Evolutionary conservation across 2,113 vertebrate genomes (phyloP).

Genomic region (Tenrec ecaudatus): DNA sequence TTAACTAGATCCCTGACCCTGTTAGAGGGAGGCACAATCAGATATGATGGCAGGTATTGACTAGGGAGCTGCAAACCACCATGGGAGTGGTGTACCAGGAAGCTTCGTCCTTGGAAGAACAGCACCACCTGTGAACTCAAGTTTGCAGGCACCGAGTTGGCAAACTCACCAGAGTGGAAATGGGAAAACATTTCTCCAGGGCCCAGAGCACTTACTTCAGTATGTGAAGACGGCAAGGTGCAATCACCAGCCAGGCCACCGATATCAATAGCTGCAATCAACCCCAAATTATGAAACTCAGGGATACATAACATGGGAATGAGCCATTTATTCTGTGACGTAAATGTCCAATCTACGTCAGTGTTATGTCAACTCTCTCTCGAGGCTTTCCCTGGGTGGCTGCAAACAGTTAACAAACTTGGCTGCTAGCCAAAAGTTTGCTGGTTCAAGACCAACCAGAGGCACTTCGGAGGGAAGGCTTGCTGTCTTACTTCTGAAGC

Average conservation of each 20-base stretch:
- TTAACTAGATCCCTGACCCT: not conserved
- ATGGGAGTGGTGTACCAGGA: not conserved
- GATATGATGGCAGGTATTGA: too few relatives aligned
- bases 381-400: not conserved
- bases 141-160: not conserved
- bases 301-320: not conserved
- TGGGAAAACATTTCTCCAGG: not conserved
- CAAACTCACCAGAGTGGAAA: conserved; percentile 2
- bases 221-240: not conserved
- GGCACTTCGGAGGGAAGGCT: not conserved
- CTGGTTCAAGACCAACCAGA: not conserved
- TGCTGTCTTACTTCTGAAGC: not conserved
- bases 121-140: not conserved
- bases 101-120: not conserved
- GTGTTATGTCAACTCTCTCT: not conserved
- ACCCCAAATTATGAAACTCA: conserved; percentile 27
- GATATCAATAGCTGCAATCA: not conserved
- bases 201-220: not conserved
- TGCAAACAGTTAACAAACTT: not conserved
- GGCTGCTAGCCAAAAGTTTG: not conserved
- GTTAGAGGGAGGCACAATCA: not conserved
- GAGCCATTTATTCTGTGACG: not conserved
- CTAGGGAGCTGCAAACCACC: not conserved
- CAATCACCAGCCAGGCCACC: not conserved
- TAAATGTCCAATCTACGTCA: not conserved